These are phyloP conservation scores for Solea solea DNA, from an alignment of 2,113 vertebrate genomes.

Conservation along the genomic window DNA sequence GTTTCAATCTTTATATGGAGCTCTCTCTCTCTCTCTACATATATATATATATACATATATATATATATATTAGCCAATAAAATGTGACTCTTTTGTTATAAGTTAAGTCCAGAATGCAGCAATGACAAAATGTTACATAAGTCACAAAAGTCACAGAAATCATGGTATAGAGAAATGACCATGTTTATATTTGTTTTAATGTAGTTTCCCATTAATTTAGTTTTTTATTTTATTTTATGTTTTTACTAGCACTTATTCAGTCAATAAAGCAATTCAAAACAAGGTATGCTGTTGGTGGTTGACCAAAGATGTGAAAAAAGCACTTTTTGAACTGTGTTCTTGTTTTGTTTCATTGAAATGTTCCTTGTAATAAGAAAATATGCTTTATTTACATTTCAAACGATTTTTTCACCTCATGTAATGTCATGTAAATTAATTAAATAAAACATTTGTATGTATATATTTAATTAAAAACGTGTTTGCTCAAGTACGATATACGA, in stretches of 20 bases:
- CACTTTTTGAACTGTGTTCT: constrained; percentile 38
- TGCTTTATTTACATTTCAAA: neutral
- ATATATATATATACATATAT: too few relatives aligned
- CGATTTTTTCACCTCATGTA: constrained; percentile 17
- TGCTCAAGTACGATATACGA: neutral
- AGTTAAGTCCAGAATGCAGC: constrained; percentile 5
- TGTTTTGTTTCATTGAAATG: constrained; percentile 11
- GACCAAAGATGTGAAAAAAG: constrained; percentile 57
- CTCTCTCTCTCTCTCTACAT: neutral
- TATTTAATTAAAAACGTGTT: neutral
- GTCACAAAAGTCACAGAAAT: neutral
- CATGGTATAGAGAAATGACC: neutral
- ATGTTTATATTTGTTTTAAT: too few relatives aligned
- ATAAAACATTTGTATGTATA: constrained; percentile 52
- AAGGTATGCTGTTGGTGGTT: constrained; percentile 5
- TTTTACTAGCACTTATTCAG: constrained; percentile 35
- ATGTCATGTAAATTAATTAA: constrained; percentile 38
- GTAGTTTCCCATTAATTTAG: too few relatives aligned
- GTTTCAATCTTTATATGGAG: constrained; percentile 6
- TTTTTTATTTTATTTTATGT: neutral
- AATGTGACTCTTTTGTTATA: constrained; percentile 6
- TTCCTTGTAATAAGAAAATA: constrained; percentile 21
- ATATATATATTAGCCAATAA: neutral
- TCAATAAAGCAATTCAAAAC: constrained; percentile 1
- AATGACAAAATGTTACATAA: neutral